A percentile compares a stretch with the other conserved stretches of the same genome.
phyloP scores from a whole-genome alignment of 1,140 invertebrate genomes.

The Platyura marginata region DNA sequence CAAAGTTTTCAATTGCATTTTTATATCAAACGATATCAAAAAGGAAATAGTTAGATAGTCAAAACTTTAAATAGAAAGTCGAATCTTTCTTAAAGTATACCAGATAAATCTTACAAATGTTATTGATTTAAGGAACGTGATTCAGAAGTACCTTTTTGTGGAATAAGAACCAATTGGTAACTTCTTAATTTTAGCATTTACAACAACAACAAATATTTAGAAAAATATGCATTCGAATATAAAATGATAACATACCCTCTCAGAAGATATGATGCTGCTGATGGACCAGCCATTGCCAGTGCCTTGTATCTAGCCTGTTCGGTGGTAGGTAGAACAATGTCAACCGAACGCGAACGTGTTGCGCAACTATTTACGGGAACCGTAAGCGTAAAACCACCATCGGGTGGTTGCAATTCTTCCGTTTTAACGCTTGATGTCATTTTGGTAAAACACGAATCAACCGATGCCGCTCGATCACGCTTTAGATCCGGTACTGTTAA shows the following conservation, averaged over 20 bases:
- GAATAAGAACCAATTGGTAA: background rate
- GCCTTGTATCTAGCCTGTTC: slow-evolving; percentile 70
- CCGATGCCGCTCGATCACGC: slow-evolving; percentile 62
- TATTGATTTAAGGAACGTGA: too few relatives aligned
- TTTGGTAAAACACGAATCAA: slow-evolving; percentile 63
- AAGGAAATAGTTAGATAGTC: too few relatives aligned
- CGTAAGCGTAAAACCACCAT: slow-evolving; percentile 35
- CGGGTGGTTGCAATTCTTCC: slow-evolving; percentile 40
- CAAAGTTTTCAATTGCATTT: too few relatives aligned
- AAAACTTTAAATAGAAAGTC: too few relatives aligned
- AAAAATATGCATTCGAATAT: too few relatives aligned
- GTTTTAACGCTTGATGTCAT: slow-evolving; percentile 42
- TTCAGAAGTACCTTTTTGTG: too few relatives aligned
- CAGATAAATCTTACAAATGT: too few relatives aligned
- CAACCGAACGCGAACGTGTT: slow-evolving; percentile 69
- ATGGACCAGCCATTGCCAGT: slow-evolving; percentile 33
- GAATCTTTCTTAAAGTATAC: too few relatives aligned
- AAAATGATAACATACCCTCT: too few relatives aligned
- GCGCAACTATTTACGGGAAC: slow-evolving; percentile 42
- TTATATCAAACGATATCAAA: too few relatives aligned
- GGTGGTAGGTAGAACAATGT: slow-evolving; percentile 76
- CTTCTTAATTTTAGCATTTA: background rate
- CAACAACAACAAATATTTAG: background rate
- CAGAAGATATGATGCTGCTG: slow-evolving; percentile 10
- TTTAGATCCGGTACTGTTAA: slow-evolving; percentile 63